Base-by-base conservation (phyloP, 37 sponge, comb jelly and placozoan genomes). In the Spongilla lacustris region DNA sequence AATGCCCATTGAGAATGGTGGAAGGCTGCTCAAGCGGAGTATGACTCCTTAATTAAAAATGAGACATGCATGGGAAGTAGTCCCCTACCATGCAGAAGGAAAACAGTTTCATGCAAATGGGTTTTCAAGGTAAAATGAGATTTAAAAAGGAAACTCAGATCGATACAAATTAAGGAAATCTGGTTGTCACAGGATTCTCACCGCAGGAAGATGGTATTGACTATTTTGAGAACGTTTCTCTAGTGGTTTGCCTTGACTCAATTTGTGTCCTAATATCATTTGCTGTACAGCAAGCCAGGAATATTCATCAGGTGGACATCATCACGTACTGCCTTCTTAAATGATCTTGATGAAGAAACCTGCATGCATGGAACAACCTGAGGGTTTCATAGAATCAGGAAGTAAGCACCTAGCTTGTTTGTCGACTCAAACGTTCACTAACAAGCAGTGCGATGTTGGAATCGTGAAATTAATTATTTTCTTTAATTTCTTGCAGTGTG, bases 321-420 rank as follows among this genome's bases (percentile, higher is more conserved):
- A 78, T 81, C 13, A 89, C n/a, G n/a, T n/a, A n/a, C 90, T 30
- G 90, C 90, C 17, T 88, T 88, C 71, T 73, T 88, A 50, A 88
- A 88, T 74, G 82, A 73, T 19, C 48, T 88, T 50, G 46, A 83
- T 28, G 89, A 88, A 33, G 83, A 82, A 25, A 82, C 82, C 29
- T n/a, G n/a, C n/a, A n/a, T 87, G 75, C 82, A 87, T 87, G 82
- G 41, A 88, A 66, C 84, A 89, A 68, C 85, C 90, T 11, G 68
- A 83, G 73, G 90, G 86, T 17, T 88, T 84, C 46, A 38, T 79
- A 29, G 13, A 71, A 24, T n/a, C 49, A 30, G 87, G 81, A 80
- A 69, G 80, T n/a, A 76, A 87, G 50, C 25, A 87, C 21, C 80
- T n/a, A n/a, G n/a, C n/a, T 75, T 21, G 78, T 88, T 24, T 88